Conservation (phyloP, 2,888 invertebrate genomes). For the Eupithecia subumbrata region DNA sequence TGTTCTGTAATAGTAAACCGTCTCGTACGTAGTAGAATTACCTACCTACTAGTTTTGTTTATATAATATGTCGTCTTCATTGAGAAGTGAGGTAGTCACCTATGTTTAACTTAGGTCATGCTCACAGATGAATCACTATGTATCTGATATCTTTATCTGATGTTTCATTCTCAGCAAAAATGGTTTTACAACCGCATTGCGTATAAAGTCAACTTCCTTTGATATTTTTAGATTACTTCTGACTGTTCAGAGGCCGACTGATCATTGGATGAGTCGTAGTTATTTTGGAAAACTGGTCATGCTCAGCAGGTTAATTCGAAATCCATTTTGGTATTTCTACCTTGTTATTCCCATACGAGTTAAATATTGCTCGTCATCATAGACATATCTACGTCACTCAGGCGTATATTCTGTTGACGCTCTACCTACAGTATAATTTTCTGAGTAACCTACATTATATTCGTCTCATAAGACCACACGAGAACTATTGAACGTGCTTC, state of each 20-base stretch:
- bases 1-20: neutral
- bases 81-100: conserved; percentile 21
- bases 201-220: conserved; percentile 9
- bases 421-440: neutral
- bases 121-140: neutral
- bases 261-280: conserved; percentile 13
- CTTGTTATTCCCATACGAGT: neutral
- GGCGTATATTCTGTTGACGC: neutral
- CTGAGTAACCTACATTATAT: neutral
- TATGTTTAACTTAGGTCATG: conserved; percentile 50
- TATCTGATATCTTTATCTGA: neutral
- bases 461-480: neutral
- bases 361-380: neutral
- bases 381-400: neutral
- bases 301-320: neutral
- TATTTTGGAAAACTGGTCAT: conserved; percentile 12
- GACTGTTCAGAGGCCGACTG: conserved; percentile 8
- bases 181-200: neutral
- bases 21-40: conserved; percentile 6
- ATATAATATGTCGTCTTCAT: conserved; percentile 11
- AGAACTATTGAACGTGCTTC: neutral
- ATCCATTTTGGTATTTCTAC: neutral
- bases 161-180: conserved; percentile 18
- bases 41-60: conserved; percentile 4
- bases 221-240: conserved; percentile 14